Evolutionary conservation across 2,797 vertebrate species (phyloP).

Genomic region (Kryptopterus vitreolus): DNA sequence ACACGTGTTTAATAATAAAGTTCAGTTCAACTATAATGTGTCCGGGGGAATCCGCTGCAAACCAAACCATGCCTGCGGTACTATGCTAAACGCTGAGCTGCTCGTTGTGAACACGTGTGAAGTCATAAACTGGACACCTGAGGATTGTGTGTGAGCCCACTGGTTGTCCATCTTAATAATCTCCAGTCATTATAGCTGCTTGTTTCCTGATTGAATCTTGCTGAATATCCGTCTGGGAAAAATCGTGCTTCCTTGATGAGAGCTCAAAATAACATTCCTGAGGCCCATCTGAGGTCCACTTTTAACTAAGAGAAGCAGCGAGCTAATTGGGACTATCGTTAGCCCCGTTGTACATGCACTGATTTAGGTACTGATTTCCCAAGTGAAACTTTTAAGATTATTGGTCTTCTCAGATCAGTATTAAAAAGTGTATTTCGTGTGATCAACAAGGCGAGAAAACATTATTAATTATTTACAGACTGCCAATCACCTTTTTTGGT

Average conservation of each 20-base stretch:
- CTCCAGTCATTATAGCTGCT: slow-evolving; percentile 45
- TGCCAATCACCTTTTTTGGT: neutral
- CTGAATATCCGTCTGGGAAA: slow-evolving; percentile 47
- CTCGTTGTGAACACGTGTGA: slow-evolving; percentile 31
- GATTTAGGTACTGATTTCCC: slow-evolving; percentile 8
- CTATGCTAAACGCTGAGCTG: neutral
- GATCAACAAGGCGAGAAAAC: neutral
- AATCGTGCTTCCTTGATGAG: slow-evolving; percentile 52
- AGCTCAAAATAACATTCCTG: slow-evolving; percentile 48
- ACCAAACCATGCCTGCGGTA: too few relatives aligned
- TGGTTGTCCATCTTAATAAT: slow-evolving; percentile 50
- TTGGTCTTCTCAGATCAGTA: neutral
- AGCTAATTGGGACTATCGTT: slow-evolving; percentile 43
- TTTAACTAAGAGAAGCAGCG: slow-evolving; percentile 33
- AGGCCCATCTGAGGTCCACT: slow-evolving; percentile 34
- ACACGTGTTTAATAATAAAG: neutral
- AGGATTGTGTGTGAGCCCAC: slow-evolving; percentile 35
- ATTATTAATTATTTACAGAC: neutral
- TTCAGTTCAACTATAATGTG: neutral
- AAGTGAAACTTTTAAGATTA: neutral
- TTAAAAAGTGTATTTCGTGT: neutral
- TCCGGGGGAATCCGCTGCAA: too few relatives aligned
- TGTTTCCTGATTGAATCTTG: slow-evolving; percentile 52
- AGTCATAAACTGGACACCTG: slow-evolving; percentile 31
- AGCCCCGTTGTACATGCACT: slow-evolving; percentile 18